Base-by-base conservation (phyloP, 2,797 vertebrate genomes). In the Muscicapa comitata region DNA sequence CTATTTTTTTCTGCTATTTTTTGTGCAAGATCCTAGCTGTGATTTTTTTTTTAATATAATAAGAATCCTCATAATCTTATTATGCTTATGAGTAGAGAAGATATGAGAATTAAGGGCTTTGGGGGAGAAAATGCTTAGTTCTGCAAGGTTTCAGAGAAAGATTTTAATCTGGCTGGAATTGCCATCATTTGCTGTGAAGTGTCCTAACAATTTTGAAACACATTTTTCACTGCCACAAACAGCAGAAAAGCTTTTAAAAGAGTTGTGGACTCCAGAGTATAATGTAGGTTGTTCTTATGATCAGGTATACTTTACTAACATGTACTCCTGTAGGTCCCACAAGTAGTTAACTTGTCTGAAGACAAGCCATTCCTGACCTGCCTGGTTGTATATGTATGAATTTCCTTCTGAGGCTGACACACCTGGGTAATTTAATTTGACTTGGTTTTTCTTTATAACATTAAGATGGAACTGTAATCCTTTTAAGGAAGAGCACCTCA, bases 21-120 rank as follows among this genome's bases (percentile, higher is more conserved):
- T 80, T 86, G 23, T 83, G 42, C 53, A n/a, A 79, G 73, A 58
- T 90, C 62, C 68, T 90, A 66, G 53, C 91, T 74, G 21, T 74
- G 65, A 74, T 90, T 74, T 35, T 85, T 95, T 96, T 91, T 91
- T 91, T 91, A 91, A 43, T 75, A 18, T 51, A 72, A 90, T 62
- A 81, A 94, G 83, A 86, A n/a, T 54, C 10, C 26, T 55, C 63
- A 24, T 48, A 40, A 13, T 59, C 40, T 90, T 78, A 81, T n/a
- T 33, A 66, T 58, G 40, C 38, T 86, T 68, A 54, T 6, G 28
- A 23, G 48, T 62, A 43, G 48, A 70, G 33, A 31, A 65, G n/a
- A 77, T 90, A n/a, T 88, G 68, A 75, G 37, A 68, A 25, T 65
- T 66, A 63, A 84, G 43, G 47, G 28, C 35, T 86, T 77, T 6